Base-by-base conservation (phyloP, 2,888 invertebrate genomes). In the Steinernema scapterisci region DNA sequence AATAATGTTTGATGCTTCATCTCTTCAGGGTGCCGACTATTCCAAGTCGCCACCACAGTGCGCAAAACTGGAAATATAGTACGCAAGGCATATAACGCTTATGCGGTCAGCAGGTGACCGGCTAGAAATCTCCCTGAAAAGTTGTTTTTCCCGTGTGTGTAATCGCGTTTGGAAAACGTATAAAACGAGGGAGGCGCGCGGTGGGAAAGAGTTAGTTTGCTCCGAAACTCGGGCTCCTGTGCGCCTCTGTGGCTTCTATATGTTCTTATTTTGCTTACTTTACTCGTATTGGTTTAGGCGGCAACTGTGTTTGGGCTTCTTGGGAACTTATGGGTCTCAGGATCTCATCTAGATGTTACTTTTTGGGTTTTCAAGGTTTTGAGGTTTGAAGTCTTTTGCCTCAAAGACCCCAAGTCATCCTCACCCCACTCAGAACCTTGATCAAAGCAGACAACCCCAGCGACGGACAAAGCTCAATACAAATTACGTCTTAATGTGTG, bases 21-120 rank as follows among this genome's bases (percentile, higher is more conserved):
- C 11, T 23, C 52, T 52, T 52, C 19, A 23, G 52, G 52, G 21
- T 9, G 21, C 21, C 52, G n/a, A 9, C 16, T 19, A 21, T 9
- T 9, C 9, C 9, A 9, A 38, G 38, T 9, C 38, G 9, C 9
- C 38, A 38, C 52, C 2, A 19, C 52, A 48, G 48, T 19, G 11
- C 48, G n/a, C 23, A 63, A 63, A 63, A 25, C 38, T 27, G 54
- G 25, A 13, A 25, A 23, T 23, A 23, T 5, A 25, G 54, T 21
- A 54, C 7, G 63, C 19, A 63, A 63, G 27, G 31, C 27, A 63
- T 31, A 63, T 63, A 31, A 63, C 31, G 63, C 31, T 63, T 63
- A 63, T 63, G 48, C 31, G 63, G 63, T 21, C 52, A 52, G 52
- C 52, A 52, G 52, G 52, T 52, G 52, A 52, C 23, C 52, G 19